These are phyloP conservation scores for Stegostoma tigrinum DNA, from an alignment of 2,113 vertebrate species.

Conservation along the genomic window DNA sequence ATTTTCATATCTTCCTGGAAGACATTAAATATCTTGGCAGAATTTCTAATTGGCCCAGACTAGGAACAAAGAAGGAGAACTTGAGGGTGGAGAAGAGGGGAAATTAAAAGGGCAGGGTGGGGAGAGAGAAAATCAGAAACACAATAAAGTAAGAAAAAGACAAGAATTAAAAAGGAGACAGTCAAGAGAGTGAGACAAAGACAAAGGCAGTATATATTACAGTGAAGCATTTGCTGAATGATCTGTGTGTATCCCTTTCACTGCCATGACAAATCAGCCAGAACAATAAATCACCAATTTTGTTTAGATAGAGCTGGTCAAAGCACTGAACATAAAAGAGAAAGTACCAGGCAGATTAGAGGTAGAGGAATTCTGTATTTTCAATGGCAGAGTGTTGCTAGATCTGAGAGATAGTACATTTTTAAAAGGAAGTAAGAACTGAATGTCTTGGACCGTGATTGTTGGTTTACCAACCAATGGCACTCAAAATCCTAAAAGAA, in stretches of 20 bases:
- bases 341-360: neutral
- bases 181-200: neutral
- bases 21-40: slow-evolving; percentile 31
- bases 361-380: neutral
- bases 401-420: neutral
- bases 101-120: neutral
- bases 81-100: neutral
- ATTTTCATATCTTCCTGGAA: slow-evolving; percentile 34
- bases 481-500: neutral
- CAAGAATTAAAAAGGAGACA: neutral
- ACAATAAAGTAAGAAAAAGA: neutral
- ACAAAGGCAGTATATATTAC: neutral
- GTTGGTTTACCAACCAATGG: neutral
- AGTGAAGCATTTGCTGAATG: neutral
- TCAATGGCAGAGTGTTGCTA: neutral
- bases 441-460: neutral
- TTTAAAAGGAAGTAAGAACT: neutral
- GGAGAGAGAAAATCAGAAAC: no score
- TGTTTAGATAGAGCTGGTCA: neutral
- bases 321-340: neutral
- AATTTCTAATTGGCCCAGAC: slow-evolving; percentile 36
- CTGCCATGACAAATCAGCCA: neutral
- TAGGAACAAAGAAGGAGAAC: slow-evolving; percentile 37
- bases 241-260: neutral
- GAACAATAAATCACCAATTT: neutral